Percentiles rank a stretch among this genome's conserved stretches.
These are phyloP conservation scores for Pseudococcus longispinus DNA, from an alignment of 2,888 invertebrate species.

Conservation along the genomic window DNA sequence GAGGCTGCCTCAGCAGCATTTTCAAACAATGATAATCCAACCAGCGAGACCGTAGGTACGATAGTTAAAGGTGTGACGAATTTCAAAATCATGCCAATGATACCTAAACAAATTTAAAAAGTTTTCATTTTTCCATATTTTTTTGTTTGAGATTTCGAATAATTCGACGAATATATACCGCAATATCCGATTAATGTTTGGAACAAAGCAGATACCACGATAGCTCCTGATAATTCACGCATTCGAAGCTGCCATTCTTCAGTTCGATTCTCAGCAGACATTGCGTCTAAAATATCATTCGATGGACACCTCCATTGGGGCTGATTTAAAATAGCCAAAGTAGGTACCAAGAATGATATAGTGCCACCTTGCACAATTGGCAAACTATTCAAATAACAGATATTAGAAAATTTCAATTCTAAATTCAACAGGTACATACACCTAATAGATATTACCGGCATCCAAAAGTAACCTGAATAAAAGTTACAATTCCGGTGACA, in stretches of 20 bases:
- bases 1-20: conserved; percentile 82
- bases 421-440: neutral
- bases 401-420: conserved; percentile 63
- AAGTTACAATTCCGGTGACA: conserved; percentile 79
- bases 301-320: conserved; percentile 77
- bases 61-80: conserved; percentile 85
- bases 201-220: conserved; percentile 78
- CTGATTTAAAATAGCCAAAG: conserved; percentile 75
- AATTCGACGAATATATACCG: conserved; percentile 57
- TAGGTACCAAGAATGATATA: conserved; percentile 80
- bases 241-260: conserved; percentile 77
- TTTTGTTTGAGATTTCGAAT: neutral
- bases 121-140: neutral
- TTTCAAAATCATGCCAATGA: conserved; percentile 76
- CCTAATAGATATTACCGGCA: conserved; percentile 65
- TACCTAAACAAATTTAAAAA: conserved; percentile 65
- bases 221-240: conserved; percentile 83
- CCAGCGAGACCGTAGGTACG: conserved; percentile 81
- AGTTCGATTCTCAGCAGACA: conserved; percentile 68
- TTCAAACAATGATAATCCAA: conserved; percentile 82
- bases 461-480: conserved; percentile 76
- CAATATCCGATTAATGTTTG: conserved; percentile 75
- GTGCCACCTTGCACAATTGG: conserved; percentile 81
- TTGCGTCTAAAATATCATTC: conserved; percentile 65
- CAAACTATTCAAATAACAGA: conserved; percentile 75